Percentiles rank a stretch among this genome's conserved stretches.
These are phyloP conservation scores for Equus przewalskii DNA, from an alignment of 2,113 vertebrate species.

Conservation along the genomic window DNA sequence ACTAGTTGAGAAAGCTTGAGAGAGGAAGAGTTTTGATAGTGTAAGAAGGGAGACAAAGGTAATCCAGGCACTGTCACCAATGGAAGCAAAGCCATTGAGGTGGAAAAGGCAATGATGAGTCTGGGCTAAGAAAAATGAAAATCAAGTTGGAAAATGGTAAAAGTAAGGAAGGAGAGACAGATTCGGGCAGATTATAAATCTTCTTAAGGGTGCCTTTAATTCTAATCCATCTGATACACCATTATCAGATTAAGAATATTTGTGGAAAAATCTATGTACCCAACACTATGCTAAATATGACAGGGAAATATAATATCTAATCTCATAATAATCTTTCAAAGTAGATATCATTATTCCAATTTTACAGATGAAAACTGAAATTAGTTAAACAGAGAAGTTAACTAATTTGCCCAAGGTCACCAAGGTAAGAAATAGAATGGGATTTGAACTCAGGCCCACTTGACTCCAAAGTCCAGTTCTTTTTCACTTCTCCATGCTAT, in stretches of 20 bases:
- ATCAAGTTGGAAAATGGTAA: background rate
- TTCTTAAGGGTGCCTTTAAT: background rate
- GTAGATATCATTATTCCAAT: background rate
- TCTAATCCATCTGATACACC: background rate
- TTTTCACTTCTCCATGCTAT: background rate
- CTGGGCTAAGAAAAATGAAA: background rate
- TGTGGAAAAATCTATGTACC: background rate
- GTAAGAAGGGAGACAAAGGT: background rate
- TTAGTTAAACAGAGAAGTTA: constrained; percentile 49
- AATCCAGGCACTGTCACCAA: background rate
- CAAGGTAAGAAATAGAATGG: background rate
- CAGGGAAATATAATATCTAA: background rate
- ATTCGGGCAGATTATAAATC: background rate
- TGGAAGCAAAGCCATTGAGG: background rate
- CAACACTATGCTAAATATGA: constrained; percentile 29
- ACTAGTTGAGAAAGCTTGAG: background rate
- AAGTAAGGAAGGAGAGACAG: background rate
- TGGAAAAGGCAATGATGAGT: background rate
- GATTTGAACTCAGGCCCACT: background rate
- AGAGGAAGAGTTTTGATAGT: background rate
- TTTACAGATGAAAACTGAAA: constrained; percentile 26
- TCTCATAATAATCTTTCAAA: constrained; percentile 21
- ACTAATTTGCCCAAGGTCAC: constrained; percentile 11
- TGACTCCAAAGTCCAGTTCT: background rate
- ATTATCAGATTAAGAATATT: constrained; percentile 28